Evolutionary conservation across 1,140 invertebrate species (phyloP).

Genomic region (Lucilia sericata): DNA sequence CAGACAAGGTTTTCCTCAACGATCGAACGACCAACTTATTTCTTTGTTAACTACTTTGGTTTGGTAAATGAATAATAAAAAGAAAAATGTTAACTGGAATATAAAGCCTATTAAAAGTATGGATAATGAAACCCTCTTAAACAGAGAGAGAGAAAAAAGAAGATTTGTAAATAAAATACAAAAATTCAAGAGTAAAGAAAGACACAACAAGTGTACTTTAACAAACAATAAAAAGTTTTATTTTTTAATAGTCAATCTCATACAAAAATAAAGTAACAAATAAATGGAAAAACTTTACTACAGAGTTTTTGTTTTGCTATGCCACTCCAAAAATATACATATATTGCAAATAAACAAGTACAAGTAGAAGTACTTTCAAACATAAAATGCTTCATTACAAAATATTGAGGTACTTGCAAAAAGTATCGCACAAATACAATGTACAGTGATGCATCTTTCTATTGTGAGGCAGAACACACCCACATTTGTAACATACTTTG

Average conservation of each 20-base stretch:
- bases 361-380: not conserved
- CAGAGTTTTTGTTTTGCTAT: not conserved
- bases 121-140: not conserved
- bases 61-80: not conserved
- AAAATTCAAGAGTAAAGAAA: not conserved
- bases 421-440: conserved; percentile 56
- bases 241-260: not conserved
- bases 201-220: not conserved
- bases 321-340: not conserved
- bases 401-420: conserved; percentile 53
- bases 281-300: not conserved
- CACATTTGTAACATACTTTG: not conserved
- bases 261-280: not conserved
- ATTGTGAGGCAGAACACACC: not conserved
- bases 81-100: not conserved
- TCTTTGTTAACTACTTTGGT: not conserved
- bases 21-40: not conserved
- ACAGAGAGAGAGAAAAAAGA: not conserved
- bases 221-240: not conserved
- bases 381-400: conserved; percentile 7
- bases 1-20: not conserved
- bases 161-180: not conserved
- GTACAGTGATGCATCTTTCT: not conserved
- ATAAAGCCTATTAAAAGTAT: not conserved
- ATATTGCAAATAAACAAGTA: not conserved